These are phyloP conservation scores for Lepisosteus oculatus DNA, from an alignment of 2,113 vertebrate species.

Conservation along the genomic window DNA sequence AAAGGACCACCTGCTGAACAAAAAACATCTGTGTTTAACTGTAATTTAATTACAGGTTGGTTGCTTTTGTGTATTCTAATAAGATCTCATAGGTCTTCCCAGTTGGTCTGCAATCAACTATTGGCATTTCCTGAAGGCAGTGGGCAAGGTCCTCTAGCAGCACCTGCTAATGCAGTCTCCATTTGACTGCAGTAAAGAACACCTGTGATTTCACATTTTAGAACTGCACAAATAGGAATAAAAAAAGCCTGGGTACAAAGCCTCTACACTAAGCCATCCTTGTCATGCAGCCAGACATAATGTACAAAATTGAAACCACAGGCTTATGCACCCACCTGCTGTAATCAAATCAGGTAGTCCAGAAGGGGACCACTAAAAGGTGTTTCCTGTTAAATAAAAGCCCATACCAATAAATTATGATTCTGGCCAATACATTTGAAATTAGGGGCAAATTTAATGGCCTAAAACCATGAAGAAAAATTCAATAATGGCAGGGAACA, in stretches of 20 bases:
- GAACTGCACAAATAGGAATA: slow-evolving; percentile 44
- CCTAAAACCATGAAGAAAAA: too few relatives aligned
- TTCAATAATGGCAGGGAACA: too few relatives aligned
- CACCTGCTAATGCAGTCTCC: slow-evolving; percentile 50
- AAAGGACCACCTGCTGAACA: slow-evolving; percentile 63
- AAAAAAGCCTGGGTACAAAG: slow-evolving; percentile 46
- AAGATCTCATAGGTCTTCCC: slow-evolving; percentile 57
- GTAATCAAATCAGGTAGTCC: not conserved
- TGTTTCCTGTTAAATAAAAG: not conserved
- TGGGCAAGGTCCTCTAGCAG: slow-evolving; percentile 52
- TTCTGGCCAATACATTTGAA: too few relatives aligned
- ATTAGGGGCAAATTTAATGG: too few relatives aligned
- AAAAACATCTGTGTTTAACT: slow-evolving; percentile 73
- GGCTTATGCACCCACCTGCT: not conserved
- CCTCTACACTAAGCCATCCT: not conserved
- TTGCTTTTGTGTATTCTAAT: slow-evolving; percentile 60
- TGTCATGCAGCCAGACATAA: slow-evolving; percentile 6
- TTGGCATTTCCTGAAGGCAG: slow-evolving; percentile 59
- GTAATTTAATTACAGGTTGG: slow-evolving; percentile 74
- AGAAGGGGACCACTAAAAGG: not conserved
- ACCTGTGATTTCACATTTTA: slow-evolving; percentile 44
- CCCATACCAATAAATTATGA: too few relatives aligned
- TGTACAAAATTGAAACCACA: not conserved
- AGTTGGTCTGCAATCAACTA: slow-evolving; percentile 58
- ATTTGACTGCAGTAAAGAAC: slow-evolving; percentile 41